Percentiles rank a stretch among this genome's conserved stretches.
Evolutionary conservation across 1,140 invertebrate genomes (phyloP).

Genomic region (Ceratosolen fusciceps): DNA sequence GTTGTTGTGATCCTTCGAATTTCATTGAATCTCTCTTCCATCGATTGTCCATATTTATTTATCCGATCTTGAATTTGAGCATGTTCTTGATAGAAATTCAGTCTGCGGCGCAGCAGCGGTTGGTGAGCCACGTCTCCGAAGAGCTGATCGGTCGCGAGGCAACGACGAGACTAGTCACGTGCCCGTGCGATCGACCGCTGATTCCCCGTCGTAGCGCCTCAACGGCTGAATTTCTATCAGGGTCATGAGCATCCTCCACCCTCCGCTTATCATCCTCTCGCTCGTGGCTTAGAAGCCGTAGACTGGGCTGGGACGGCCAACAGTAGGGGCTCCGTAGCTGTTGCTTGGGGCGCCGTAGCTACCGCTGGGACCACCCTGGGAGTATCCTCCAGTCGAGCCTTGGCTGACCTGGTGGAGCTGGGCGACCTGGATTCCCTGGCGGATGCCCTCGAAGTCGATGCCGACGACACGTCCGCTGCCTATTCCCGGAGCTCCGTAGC

Average conservation of each 20-base stretch:
- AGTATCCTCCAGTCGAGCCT: constrained; percentile 57
- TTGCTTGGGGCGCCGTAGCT: constrained; percentile 65
- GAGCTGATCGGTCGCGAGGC: background rate
- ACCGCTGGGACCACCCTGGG: constrained; percentile 66
- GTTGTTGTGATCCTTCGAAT: background rate
- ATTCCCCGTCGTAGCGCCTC: background rate
- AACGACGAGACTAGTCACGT: background rate
- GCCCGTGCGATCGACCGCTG: background rate
- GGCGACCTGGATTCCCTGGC: constrained; percentile 83
- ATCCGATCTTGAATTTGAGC: background rate
- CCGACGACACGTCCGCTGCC: constrained; percentile 77
- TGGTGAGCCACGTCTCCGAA: background rate
- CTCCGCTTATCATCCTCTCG: background rate
- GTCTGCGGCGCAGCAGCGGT: background rate
- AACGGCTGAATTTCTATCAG: constrained; percentile 6
- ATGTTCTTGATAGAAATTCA: constrained; percentile 9
- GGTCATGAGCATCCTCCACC: background rate
- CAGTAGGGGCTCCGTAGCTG: constrained; percentile 59
- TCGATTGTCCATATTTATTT: background rate
- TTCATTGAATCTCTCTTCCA: background rate
- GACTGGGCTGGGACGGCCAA: constrained; percentile 64
- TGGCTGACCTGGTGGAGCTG: constrained; percentile 76
- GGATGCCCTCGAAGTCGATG: constrained; percentile 82
- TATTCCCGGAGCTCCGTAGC: constrained; percentile 73
- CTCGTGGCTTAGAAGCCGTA: constrained; percentile 58